These are phyloP conservation scores for Dryoscopus gambensis DNA, from an alignment of 2,113 vertebrate species.

Conservation along the genomic window DNA sequence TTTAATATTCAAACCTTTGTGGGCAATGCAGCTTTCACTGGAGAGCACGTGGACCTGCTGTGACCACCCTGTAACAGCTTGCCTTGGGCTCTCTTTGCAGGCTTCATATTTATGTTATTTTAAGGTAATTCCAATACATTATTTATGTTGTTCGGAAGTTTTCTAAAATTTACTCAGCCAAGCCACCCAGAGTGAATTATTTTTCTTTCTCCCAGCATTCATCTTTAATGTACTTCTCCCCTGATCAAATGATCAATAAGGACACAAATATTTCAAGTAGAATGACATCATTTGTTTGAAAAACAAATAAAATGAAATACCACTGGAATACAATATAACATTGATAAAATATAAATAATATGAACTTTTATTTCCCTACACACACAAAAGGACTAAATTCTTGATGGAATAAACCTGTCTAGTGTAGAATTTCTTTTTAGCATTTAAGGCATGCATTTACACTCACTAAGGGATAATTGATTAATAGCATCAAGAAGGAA, in stretches of 20 bases:
- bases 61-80: background rate
- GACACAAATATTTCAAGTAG: background rate
- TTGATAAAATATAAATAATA: background rate
- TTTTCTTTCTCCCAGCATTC: background rate
- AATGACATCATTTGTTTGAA: background rate
- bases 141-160: constrained; percentile 28
- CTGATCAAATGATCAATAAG: background rate
- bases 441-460: background rate
- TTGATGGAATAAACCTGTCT: background rate
- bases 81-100: background rate
- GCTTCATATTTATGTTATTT: background rate
- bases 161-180: background rate
- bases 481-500: constrained; percentile 43
- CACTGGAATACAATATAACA: background rate
- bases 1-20: background rate
- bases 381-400: background rate
- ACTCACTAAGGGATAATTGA: constrained; percentile 13
- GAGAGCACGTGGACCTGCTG: background rate
- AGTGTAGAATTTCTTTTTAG: background rate
- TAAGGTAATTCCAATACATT: background rate
- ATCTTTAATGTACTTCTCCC: background rate
- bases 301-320: background rate
- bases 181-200: background rate
- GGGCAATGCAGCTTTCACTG: background rate
- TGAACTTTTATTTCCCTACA: background rate